A percentile compares a stretch with the other conserved stretches of the same genome.
These are phyloP conservation scores for Prionace glauca DNA, from an alignment of 2,797 vertebrate genomes.

Conservation along the genomic window DNA sequence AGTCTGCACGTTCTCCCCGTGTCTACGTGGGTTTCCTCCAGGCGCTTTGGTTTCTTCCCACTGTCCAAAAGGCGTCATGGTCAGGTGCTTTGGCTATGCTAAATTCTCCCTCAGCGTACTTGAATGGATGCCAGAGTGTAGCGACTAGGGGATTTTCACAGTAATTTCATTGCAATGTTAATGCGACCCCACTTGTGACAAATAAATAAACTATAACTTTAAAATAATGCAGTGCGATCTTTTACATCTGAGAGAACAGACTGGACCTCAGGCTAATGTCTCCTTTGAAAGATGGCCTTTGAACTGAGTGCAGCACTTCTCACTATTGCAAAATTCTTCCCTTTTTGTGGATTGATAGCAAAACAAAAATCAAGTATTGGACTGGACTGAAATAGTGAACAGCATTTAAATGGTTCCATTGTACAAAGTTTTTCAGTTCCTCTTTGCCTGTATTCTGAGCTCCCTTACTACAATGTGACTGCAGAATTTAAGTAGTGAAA, in stretches of 20 bases:
- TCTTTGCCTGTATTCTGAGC: not conserved
- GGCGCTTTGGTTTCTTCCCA: no score
- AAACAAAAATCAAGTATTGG: not conserved
- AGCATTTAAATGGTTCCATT: not conserved
- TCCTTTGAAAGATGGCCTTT: not conserved
- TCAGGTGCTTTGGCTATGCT: no score
- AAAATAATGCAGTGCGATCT: not conserved
- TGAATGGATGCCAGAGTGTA: no score
- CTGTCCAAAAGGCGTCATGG: no score
- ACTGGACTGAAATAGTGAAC: not conserved
- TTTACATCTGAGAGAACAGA: not conserved
- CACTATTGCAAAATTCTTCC: not conserved
- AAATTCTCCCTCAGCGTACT: no score
- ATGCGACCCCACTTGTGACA: no score
- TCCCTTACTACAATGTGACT: not conserved
- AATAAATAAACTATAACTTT: not conserved
- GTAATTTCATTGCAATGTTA: no score
- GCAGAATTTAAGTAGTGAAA: not conserved
- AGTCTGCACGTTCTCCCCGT: no score
- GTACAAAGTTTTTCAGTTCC: not conserved
- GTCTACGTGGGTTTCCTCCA: no score
- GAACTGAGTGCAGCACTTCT: not conserved
- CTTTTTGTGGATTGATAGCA: no score
- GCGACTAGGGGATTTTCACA: no score
- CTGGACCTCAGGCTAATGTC: not conserved